phyloP scores from a whole-genome alignment of 1,140 invertebrate species.

The Bombus vancouverensis region DNA sequence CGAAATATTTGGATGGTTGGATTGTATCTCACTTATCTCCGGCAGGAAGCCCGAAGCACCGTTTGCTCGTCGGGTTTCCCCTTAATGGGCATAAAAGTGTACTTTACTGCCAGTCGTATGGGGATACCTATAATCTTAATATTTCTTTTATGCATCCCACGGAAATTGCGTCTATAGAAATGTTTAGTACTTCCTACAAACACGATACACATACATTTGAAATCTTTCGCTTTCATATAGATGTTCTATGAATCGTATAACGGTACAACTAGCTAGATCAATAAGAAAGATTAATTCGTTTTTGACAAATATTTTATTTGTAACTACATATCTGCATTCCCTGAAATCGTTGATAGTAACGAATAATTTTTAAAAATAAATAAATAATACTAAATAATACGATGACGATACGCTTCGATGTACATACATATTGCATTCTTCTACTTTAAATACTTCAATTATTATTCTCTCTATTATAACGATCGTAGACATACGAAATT shows the following conservation, averaged over 20 bases:
- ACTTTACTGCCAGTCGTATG: constrained; percentile 37
- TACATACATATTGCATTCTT: too few species aligned
- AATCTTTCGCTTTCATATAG: neutral
- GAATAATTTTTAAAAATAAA: neutral
- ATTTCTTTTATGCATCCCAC: constrained; percentile 15
- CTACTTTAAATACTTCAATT: too few species aligned
- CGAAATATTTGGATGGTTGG: constrained; percentile 12
- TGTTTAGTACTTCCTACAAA: neutral
- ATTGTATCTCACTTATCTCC: constrained; percentile 37
- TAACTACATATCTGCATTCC: neutral
- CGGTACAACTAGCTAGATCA: neutral
- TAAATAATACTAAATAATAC: too few species aligned
- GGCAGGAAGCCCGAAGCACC: constrained; percentile 27
- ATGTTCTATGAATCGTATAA: neutral
- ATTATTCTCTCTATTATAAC: too few species aligned
- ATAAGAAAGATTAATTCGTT: neutral
- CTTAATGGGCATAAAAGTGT: constrained; percentile 48
- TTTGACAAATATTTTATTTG: neutral
- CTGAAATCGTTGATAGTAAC: neutral
- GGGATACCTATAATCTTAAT: constrained; percentile 42
- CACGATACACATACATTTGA: constrained; percentile 9
- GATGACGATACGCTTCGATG: too few species aligned
- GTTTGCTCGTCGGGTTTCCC: constrained; percentile 33
- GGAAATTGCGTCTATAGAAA: constrained; percentile 27
- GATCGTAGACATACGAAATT: too few species aligned